These are phyloP conservation scores for Crotalus helleri DNA, from an alignment of 2,113 vertebrate species.

Conservation along the genomic window DNA sequence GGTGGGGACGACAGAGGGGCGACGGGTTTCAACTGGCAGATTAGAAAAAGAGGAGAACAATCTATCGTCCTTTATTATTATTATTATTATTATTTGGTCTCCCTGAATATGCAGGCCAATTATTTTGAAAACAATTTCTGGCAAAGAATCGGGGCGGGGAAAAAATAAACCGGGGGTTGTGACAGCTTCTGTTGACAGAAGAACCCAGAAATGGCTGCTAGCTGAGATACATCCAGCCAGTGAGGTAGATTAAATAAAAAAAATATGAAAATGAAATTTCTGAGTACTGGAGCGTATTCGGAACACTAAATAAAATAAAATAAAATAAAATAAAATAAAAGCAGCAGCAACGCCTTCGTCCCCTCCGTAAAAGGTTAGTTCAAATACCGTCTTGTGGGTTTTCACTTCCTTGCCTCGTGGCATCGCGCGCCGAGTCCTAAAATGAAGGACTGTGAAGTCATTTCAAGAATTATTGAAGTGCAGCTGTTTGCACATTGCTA, in stretches of 20 bases:
- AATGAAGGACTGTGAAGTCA: slow-evolving; percentile 38
- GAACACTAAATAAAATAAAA: not conserved
- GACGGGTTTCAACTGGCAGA: not conserved
- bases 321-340: not conserved
- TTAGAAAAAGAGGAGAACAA: not conserved
- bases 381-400: slow-evolving; percentile 42
- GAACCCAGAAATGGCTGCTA: slow-evolving; percentile 11
- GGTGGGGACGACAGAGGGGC: not conserved
- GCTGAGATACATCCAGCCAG: slow-evolving; percentile 50
- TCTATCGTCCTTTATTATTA: not conserved
- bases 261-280: slow-evolving; percentile 46
- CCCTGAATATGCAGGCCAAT: not conserved
- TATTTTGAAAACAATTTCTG: not conserved
- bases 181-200: slow-evolving; percentile 1
- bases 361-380: slow-evolving; percentile 39
- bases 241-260: slow-evolving; percentile 48
- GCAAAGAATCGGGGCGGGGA: not conserved
- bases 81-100: too few species aligned
- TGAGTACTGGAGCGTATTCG: slow-evolving; percentile 41
- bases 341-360: not conserved
- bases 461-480: slow-evolving; percentile 59
- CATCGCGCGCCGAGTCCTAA: slow-evolving; percentile 18
- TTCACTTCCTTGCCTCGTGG: slow-evolving; percentile 44
- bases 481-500: slow-evolving; percentile 24
- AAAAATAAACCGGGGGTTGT: not conserved